phyloP scores from a whole-genome alignment of 92 coral and sea anemone species.

The Parazoanthus atlanticus region DNA sequence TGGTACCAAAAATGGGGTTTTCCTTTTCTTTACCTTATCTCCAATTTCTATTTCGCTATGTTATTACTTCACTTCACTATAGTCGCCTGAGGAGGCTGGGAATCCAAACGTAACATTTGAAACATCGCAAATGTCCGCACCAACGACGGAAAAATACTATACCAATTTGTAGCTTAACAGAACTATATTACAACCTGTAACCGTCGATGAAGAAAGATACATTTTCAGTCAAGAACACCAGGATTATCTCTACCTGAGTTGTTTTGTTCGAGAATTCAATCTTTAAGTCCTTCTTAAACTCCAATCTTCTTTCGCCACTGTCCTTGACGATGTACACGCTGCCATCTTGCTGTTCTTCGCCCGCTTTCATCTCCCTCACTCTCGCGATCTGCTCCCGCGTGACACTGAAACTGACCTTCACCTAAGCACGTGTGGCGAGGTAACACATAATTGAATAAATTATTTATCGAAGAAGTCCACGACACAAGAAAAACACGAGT shows the following conservation, averaged over 20 bases:
- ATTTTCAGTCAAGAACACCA: not conserved
- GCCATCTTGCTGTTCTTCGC: slow-evolving; percentile 59
- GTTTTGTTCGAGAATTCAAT: slow-evolving; percentile 81
- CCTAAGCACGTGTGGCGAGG: slow-evolving; percentile 33
- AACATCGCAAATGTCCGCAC: too few species aligned
- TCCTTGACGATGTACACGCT: slow-evolving; percentile 40
- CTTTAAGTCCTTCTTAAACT: slow-evolving; percentile 70
- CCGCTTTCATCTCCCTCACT: slow-evolving; percentile 60
- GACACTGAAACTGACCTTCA: slow-evolving; percentile 75
- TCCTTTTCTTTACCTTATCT: too few species aligned
- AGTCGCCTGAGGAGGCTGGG: too few species aligned
- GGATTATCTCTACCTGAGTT: slow-evolving; percentile 67
- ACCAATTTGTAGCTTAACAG: not conserved
- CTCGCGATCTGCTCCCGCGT: slow-evolving; percentile 68
- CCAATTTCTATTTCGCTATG: too few species aligned
- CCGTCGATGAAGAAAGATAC: not conserved
- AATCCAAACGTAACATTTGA: too few species aligned
- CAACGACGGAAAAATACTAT: too few species aligned
- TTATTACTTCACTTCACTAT: too few species aligned
- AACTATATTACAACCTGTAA: not conserved
- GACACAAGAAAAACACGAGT: too few species aligned
- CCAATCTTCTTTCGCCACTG: slow-evolving; percentile 73
- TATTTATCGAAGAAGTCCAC: too few species aligned
- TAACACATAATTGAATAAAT: too few species aligned
- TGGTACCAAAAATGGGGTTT: too few species aligned